Conservation (phyloP, 2,888 invertebrate species). For the Byasa hedistus region DNA sequence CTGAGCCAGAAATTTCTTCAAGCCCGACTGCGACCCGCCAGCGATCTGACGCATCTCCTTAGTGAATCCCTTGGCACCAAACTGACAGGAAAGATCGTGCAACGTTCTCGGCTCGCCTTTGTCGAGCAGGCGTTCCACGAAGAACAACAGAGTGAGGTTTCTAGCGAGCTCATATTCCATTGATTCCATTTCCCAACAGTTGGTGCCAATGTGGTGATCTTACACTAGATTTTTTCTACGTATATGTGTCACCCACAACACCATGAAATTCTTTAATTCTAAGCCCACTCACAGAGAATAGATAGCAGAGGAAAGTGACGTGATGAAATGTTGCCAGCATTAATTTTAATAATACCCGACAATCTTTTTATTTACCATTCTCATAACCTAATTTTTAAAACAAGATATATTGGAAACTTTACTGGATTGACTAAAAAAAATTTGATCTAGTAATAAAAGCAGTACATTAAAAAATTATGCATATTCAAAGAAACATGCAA, state of each 20-base stretch:
- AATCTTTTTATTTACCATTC: background rate
- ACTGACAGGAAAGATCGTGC: constrained; percentile 99
- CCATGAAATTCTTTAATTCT: constrained; percentile 76
- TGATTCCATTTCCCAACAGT: constrained; percentile 88
- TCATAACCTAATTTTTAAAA: background rate
- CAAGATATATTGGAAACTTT: background rate
- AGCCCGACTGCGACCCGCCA: constrained; percentile 96
- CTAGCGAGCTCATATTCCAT: constrained; percentile 96
- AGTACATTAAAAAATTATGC: no score
- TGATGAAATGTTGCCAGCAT: constrained; percentile 42
- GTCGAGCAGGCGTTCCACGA: constrained; percentile 98
- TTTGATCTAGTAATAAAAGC: background rate
- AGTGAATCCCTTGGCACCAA: constrained; percentile 99
- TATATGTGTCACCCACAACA: constrained; percentile 80
- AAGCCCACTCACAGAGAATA: constrained; percentile 59
- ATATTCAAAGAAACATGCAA: no score
- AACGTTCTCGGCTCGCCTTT: constrained; percentile 97
- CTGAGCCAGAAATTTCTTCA: constrained; percentile 97
- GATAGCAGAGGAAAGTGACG: constrained; percentile 55
- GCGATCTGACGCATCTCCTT: constrained; percentile 98
- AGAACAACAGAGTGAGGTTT: constrained; percentile 98
- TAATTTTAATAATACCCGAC: constrained; percentile 25
- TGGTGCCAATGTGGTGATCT: constrained; percentile 76
- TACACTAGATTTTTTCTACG: constrained; percentile 77
- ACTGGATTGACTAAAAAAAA: background rate